phyloP scores from a whole-genome alignment of 1,140 invertebrate species.

The Sarcophaga peregrina region DNA sequence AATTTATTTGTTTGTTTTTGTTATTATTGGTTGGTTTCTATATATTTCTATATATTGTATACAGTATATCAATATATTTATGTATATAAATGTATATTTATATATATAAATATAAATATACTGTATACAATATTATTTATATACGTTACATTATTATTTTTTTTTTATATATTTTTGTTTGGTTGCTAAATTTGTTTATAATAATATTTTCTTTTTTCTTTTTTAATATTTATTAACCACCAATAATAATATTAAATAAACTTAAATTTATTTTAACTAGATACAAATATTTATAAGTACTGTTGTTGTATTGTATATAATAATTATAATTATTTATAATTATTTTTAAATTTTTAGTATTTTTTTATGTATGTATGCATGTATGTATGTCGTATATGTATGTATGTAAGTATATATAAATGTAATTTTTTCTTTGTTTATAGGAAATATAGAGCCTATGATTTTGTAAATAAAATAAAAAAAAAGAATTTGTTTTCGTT shows the following conservation, averaged over 20 bases:
- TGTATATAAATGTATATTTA: too few species aligned
- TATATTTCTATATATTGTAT: conserved; percentile 23
- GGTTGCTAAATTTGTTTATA: conserved; percentile 16
- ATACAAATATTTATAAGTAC: background rate
- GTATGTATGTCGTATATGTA: too few species aligned
- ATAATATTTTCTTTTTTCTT: background rate
- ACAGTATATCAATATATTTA: background rate
- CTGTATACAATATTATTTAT: conserved; percentile 1
- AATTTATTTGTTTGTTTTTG: conserved; percentile 38
- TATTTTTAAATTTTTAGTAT: background rate
- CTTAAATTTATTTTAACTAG: conserved; percentile 14
- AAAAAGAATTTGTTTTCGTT: background rate
- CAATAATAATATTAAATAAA: conserved; percentile 19
- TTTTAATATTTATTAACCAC: background rate
- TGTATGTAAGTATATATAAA: too few species aligned
- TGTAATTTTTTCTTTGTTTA: too few species aligned
- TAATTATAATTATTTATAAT: background rate
- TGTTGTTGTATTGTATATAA: conserved; percentile 7
- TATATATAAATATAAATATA: too few species aligned
- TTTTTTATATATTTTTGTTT: background rate
- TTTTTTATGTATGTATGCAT: background rate
- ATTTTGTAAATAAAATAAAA: background rate
- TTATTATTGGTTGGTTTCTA: conserved; percentile 17
- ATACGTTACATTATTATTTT: conserved; percentile 35
- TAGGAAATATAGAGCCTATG: too few species aligned